These are phyloP conservation scores for Ips typographus DNA, from an alignment of 1,140 invertebrate genomes.

Conservation along the genomic window DNA sequence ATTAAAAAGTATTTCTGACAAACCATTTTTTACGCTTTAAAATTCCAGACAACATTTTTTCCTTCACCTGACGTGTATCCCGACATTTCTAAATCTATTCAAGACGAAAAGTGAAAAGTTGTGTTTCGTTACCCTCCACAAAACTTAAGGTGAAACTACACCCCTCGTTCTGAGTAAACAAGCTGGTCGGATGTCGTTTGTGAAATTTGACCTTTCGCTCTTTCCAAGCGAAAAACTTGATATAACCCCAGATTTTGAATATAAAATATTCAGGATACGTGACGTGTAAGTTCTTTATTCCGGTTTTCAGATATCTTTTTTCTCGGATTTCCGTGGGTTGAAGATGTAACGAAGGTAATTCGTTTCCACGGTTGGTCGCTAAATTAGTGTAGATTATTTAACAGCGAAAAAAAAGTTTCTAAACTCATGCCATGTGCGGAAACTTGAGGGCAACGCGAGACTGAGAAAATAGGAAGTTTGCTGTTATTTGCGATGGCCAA, in stretches of 20 bases:
- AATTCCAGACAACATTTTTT: slow-evolving; percentile 2
- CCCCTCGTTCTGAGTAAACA: slow-evolving; percentile 10
- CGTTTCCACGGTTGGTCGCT: too few relatives aligned
- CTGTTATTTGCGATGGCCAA: too few relatives aligned
- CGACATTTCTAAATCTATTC: slow-evolving; percentile 3
- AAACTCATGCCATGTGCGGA: too few relatives aligned
- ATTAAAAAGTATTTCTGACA: too few relatives aligned
- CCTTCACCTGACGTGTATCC: slow-evolving; percentile 1
- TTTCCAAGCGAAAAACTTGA: slow-evolving; percentile 1
- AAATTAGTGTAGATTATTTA: too few relatives aligned
- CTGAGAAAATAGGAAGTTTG: too few relatives aligned
- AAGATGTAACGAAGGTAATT: too few relatives aligned
- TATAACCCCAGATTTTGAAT: slow-evolving; percentile 1
- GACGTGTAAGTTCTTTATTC: not conserved
- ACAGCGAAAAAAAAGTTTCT: too few relatives aligned
- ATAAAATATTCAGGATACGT: not conserved
- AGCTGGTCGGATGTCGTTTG: slow-evolving; percentile 4
- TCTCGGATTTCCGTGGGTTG: too few relatives aligned
- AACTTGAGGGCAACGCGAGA: too few relatives aligned
- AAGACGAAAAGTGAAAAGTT: slow-evolving; percentile 14
- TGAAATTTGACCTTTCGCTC: not conserved
- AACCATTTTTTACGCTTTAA: too few relatives aligned
- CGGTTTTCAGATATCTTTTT: not conserved
- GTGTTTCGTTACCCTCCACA: slow-evolving; percentile 9
- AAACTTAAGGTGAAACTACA: slow-evolving; percentile 9